Evolutionary conservation across 2,797 vertebrate species (phyloP).

Genomic region (Rhyacichthys aspro): DNA sequence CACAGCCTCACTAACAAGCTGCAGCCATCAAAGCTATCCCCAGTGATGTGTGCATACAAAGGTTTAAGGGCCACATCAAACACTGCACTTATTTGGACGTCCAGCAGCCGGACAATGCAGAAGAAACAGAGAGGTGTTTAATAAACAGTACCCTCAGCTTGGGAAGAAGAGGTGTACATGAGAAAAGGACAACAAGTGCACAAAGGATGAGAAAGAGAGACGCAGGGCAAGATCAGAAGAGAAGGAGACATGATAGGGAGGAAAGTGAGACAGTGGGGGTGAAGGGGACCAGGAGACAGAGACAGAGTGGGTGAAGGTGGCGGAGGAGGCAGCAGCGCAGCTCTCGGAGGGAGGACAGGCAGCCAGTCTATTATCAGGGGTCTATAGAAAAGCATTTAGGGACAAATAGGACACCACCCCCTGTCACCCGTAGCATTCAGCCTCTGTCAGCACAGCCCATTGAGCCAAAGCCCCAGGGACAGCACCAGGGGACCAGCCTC

Average conservation of each 20-base stretch:
- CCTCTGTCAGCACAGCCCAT: constrained; percentile 88
- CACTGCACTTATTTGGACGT: constrained; percentile 40
- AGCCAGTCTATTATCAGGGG: constrained; percentile 92
- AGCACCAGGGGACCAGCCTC: constrained; percentile 57
- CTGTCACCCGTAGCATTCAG: constrained; percentile 91
- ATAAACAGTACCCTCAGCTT: constrained; percentile 33
- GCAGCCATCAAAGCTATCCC: constrained; percentile 64
- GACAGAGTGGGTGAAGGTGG: constrained; percentile 75
- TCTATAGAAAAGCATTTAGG: constrained; percentile 92
- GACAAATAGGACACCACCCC: constrained; percentile 84
- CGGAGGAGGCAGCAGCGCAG: constrained; percentile 41
- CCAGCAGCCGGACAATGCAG: constrained; percentile 48
- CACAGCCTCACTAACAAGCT: constrained; percentile 47
- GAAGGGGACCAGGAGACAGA: constrained; percentile 75
- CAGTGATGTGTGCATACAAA: constrained; percentile 55
- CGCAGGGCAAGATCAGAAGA: constrained; percentile 72
- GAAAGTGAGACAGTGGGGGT: constrained; percentile 74
- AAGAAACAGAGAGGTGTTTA: constrained; percentile 59
- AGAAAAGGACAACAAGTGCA: constrained; percentile 5
- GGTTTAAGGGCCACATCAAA: constrained; percentile 72
- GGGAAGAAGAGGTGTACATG: no score
- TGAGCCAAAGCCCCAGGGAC: constrained; percentile 83
- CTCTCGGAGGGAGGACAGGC: constrained; percentile 81
- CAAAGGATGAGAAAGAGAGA: constrained; percentile 53
- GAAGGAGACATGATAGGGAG: constrained; percentile 80